Evolutionary conservation across 2,888 invertebrate genomes (phyloP), one percentile per base, ranked within the genome.

Genomic region (Luperina testacea): DNA sequence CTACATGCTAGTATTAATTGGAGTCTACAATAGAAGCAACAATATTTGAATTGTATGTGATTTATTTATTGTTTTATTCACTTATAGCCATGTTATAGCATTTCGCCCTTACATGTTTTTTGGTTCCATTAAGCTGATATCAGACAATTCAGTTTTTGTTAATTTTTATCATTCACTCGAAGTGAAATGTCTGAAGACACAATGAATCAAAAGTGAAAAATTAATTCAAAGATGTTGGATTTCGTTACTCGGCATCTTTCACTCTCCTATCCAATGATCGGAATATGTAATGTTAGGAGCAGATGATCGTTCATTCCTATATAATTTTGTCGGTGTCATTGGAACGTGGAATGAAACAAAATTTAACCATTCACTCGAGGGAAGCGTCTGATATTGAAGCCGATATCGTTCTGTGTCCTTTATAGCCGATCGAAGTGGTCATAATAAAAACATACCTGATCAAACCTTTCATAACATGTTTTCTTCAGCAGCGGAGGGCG

Each of bases 401-500:
- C 24, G 38, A n/a, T 7, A 71, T 38, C 53, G 0, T 70, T 53
- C 15, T 70, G 9, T 70, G 17, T 53, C 9, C 24, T 5, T 9
- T 32, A 9, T 24, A 70, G 24, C 24, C 9, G 38, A 38, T 38
- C 7, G 7, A 38, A 59, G n/a, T 20, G 38, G 24, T 70, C 24
- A 17, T 38, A 38, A 65, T 8, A 42, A 65, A 42, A 70, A 17
- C 15, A 27, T 53, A 42, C 27, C 32, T 2, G 27, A 67, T 38
- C 17, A 65, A 57, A 27, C 17, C 4, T 48, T 59, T 77, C 13
- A 68, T 8, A 42, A 77, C 0, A 53, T 70, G 6, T 32, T 51
- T 65, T 45, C 8, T 71, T 24, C 67, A 45, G n/a, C 89, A 94
- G 94, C 92, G 32, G 96, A 96, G 83, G 94, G 94, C 95, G 97